Evolutionary conservation across 2,888 invertebrate genomes (phyloP).

Genomic region (Oligia strigilis): DNA sequence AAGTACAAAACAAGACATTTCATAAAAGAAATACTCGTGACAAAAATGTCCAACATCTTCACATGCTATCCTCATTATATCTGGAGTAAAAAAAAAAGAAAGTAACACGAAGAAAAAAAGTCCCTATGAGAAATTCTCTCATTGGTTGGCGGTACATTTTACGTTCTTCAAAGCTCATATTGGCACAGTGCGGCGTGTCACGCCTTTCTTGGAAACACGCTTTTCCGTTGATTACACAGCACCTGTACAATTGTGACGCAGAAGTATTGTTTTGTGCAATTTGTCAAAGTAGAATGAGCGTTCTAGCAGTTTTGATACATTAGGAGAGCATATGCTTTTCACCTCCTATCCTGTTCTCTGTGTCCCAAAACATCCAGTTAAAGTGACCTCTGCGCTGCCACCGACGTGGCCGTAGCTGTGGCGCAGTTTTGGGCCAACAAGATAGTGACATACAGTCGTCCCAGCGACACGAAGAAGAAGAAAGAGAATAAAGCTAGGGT

Average conservation of each 20-base stretch:
- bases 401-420: too few species aligned
- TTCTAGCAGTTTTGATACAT: background rate
- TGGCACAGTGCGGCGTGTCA: slow-evolving; percentile 21
- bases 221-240: slow-evolving; percentile 58
- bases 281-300: background rate
- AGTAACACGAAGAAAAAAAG: background rate
- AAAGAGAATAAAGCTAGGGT: too few species aligned
- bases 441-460: too few species aligned
- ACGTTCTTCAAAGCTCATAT: slow-evolving; percentile 43
- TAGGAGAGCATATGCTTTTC: background rate
- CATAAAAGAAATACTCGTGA: background rate
- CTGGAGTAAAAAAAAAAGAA: background rate
- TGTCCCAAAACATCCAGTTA: too few species aligned
- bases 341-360: too few species aligned
- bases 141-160: slow-evolving; percentile 25
- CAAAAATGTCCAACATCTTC: background rate
- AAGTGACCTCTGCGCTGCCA: too few species aligned
- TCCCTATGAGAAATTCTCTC: background rate
- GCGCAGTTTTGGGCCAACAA: too few species aligned
- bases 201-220: slow-evolving; percentile 23
- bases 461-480: too few species aligned
- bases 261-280: slow-evolving; percentile 33
- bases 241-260: background rate
- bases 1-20: background rate
- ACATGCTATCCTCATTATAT: background rate